Evolutionary conservation across 1,140 invertebrate species (phyloP).

Genomic region (Bicyclus anynana): DNA sequence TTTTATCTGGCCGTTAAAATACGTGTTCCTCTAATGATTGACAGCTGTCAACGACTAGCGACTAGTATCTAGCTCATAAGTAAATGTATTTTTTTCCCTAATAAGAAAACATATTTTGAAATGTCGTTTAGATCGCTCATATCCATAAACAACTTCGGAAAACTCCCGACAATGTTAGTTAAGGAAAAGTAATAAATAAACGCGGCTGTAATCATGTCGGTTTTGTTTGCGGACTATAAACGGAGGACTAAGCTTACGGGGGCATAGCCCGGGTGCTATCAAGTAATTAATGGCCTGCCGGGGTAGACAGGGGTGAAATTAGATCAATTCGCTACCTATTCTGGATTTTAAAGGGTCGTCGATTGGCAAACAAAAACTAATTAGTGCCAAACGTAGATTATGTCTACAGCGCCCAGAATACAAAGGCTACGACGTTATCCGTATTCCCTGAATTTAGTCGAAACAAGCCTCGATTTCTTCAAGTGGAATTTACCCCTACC

Average conservation of each 20-base stretch:
- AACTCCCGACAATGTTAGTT: constrained; percentile 34
- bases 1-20: no score
- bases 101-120: background rate
- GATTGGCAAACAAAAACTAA: constrained; percentile 47
- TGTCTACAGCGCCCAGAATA: background rate
- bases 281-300: constrained; percentile 68
- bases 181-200: constrained; percentile 58
- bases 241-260: constrained; percentile 40
- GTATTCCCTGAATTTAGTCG: no score
- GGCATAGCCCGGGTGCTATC: constrained; percentile 40
- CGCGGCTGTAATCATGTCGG: constrained; percentile 53
- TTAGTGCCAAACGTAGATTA: constrained; percentile 29
- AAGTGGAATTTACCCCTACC: no score
- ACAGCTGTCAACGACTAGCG: no score
- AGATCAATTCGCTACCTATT: constrained; percentile 67
- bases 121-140: background rate
- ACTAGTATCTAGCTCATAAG: no score
- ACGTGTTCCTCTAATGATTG: no score
- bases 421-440: no score
- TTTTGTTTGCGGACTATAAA: constrained; percentile 69
- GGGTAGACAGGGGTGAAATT: constrained; percentile 63
- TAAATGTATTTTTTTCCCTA: background rate
- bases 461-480: no score
- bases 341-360: constrained; percentile 44
- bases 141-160: constrained; percentile 7